These are phyloP conservation scores for Synergus japonicus DNA, from an alignment of 2,888 invertebrate genomes.

Conservation along the genomic window DNA sequence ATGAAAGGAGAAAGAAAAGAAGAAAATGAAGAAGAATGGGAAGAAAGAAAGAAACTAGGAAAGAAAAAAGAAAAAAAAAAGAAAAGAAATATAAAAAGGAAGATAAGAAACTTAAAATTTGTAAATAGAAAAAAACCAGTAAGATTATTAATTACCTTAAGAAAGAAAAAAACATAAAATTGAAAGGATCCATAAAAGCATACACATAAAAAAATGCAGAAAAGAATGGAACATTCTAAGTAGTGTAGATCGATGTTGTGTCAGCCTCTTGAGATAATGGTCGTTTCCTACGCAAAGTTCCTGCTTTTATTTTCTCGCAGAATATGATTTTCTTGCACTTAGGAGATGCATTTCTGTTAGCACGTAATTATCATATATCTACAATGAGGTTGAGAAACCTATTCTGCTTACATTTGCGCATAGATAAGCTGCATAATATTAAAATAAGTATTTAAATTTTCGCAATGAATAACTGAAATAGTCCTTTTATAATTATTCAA, in stretches of 20 bases:
- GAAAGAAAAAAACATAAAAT: not conserved
- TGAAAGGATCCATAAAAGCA: not conserved
- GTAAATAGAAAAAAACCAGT: not conserved
- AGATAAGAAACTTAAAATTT: no score
- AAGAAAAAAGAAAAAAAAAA: no score
- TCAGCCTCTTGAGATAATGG: not conserved
- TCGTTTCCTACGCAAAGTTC: not conserved
- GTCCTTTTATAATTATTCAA: no score
- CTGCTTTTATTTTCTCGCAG: not conserved
- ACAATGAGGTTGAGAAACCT: no score
- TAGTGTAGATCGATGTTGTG: not conserved
- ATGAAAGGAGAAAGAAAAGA: not conserved
- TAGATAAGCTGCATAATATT: no score
- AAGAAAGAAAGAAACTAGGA: no score
- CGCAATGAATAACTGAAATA: no score
- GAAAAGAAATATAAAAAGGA: no score
- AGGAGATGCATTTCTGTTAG: not conserved
- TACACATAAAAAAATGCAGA: not conserved
- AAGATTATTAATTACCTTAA: not conserved
- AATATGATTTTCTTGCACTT: not conserved
- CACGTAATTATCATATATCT: no score
- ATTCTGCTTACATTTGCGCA: no score
- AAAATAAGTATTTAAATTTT: no score
- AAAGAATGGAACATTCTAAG: not conserved
- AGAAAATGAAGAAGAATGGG: no score